phyloP scores from a whole-genome alignment of 1,140 invertebrate species.

The Trachymyrmex cornetzi region DNA sequence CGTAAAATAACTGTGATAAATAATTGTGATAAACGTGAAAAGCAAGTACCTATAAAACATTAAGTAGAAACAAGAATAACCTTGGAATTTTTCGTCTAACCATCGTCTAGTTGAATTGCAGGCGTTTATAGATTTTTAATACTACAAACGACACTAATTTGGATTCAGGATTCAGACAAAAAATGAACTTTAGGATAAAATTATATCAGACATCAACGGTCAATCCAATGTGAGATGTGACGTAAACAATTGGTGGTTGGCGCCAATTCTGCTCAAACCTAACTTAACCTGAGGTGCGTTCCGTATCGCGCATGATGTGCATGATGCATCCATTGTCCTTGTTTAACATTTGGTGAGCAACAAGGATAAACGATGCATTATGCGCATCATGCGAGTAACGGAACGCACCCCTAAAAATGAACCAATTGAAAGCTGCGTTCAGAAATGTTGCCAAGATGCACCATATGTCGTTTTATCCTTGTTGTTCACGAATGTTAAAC shows the following conservation, averaged over 20 bases:
- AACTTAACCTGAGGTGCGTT: conserved; percentile 15
- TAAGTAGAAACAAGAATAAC: conserved; percentile 24
- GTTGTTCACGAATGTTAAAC: too few relatives aligned
- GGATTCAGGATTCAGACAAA: neutral
- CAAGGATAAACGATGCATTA: too few relatives aligned
- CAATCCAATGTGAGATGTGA: neutral
- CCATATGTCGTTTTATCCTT: too few relatives aligned
- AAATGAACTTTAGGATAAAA: neutral
- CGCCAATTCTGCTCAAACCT: conserved; percentile 12
- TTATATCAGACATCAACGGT: too few relatives aligned
- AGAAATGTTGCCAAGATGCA: too few relatives aligned
- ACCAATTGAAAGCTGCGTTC: too few relatives aligned
- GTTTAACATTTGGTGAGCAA: too few relatives aligned
- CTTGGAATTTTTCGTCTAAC: conserved; percentile 52
- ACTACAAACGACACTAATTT: neutral
- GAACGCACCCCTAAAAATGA: too few relatives aligned
- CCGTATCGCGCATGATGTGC: too few relatives aligned
- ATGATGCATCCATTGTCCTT: too few relatives aligned
- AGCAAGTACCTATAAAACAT: neutral
- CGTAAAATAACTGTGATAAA: neutral
- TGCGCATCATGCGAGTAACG: too few relatives aligned
- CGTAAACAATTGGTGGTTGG: neutral
- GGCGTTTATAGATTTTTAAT: neutral
- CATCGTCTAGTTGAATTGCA: conserved; percentile 25
- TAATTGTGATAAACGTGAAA: neutral